Conservation (phyloP, 2,797 vertebrate species). For the Falco rusticolus region DNA sequence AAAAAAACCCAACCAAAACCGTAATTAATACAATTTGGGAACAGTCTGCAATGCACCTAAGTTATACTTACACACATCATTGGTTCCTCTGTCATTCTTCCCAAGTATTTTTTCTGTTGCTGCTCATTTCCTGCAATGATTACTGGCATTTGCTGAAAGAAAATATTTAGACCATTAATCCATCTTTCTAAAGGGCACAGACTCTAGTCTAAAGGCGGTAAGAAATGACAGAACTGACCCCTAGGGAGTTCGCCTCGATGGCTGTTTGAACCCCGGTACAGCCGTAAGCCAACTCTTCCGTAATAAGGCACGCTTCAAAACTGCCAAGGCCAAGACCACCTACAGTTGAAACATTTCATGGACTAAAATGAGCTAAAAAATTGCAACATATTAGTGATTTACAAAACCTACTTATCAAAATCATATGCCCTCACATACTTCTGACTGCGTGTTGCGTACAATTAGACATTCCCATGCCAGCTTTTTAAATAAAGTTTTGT, state of each 20-base stretch:
- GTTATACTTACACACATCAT: slow-evolving; percentile 90
- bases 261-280: slow-evolving; percentile 93
- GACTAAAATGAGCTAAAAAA: neutral
- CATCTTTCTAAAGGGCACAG: neutral
- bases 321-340: slow-evolving; percentile 88
- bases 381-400: neutral
- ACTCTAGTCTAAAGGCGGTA: neutral
- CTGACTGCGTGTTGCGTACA: too few species aligned
- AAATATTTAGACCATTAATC: neutral
- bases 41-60: neutral
- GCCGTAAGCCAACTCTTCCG: slow-evolving; percentile 90
- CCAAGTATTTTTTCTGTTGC: slow-evolving; percentile 91
- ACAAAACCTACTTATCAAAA: neutral
- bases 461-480: neutral
- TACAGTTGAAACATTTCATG: slow-evolving; percentile 43
- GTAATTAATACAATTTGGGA: neutral
- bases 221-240: slow-evolving; percentile 78
- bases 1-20: too few species aligned
- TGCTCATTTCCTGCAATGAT: slow-evolving; percentile 86
- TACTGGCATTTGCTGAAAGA: slow-evolving; percentile 90
- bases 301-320: slow-evolving; percentile 90
- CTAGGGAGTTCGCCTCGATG: slow-evolving; percentile 89
- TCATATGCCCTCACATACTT: too few species aligned
- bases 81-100: slow-evolving; percentile 88
- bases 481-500: neutral